phyloP scores from a whole-genome alignment of 2,113 vertebrate genomes.

The Toxostoma redivivum region DNA sequence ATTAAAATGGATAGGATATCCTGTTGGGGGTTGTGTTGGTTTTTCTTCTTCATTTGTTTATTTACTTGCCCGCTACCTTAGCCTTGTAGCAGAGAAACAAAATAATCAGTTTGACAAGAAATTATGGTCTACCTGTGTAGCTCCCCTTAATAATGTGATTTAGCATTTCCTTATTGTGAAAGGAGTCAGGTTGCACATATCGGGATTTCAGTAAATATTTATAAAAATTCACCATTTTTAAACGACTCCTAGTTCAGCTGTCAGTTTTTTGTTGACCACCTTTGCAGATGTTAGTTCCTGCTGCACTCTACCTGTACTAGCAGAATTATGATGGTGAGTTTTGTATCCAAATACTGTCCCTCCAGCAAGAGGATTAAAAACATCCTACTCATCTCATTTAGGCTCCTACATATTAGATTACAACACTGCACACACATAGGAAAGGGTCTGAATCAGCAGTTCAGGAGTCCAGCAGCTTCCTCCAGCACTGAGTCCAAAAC shows the following conservation, averaged over 20 bases:
- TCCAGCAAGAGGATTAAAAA: not conserved
- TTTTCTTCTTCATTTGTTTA: not conserved
- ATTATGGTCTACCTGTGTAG: not conserved
- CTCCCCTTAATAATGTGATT: not conserved
- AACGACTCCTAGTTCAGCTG: not conserved
- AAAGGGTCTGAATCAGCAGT: constrained; percentile 36
- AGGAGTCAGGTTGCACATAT: not conserved
- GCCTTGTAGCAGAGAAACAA: not conserved
- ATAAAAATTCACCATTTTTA: not conserved
- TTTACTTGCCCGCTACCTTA: not conserved
- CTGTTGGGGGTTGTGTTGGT: not conserved
- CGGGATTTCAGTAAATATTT: not conserved
- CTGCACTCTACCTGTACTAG: not conserved
- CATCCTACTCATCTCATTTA: constrained; percentile 5
- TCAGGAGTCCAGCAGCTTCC: not conserved
- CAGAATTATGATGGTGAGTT: not conserved
- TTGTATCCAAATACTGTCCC: not conserved
- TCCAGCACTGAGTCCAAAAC: not conserved
- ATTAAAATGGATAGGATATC: not conserved
- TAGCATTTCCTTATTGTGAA: not conserved
- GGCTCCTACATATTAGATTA: not conserved
- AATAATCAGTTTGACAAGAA: not conserved
- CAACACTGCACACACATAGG: not conserved
- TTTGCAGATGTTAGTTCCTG: not conserved
- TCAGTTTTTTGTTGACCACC: not conserved